Percentiles rank a stretch among this genome's conserved stretches.
Conservation (phyloP, 2,113 vertebrate species). For the Phalacrocorax carbo region DNA sequence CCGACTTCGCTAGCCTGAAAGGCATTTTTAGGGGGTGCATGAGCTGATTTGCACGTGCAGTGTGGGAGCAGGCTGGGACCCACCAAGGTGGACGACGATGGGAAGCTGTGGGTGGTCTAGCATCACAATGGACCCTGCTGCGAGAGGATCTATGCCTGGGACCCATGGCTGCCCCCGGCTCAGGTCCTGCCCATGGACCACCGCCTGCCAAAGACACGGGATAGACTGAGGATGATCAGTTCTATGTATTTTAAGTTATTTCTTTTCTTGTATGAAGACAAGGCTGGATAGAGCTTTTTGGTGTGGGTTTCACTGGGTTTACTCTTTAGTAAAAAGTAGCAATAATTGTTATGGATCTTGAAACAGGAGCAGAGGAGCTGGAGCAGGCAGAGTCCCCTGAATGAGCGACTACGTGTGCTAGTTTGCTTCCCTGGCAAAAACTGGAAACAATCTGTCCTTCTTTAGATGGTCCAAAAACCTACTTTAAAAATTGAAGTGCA, state of each 20-base stretch:
- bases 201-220: neutral
- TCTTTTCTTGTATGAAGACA: neutral
- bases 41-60: accelerated
- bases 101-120: neutral
- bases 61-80: neutral
- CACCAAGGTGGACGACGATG: accelerated
- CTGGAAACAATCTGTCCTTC: constrained; percentile 26
- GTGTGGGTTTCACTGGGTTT: neutral
- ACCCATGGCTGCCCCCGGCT: neutral
- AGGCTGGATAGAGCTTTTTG: neutral
- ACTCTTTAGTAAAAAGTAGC: neutral
- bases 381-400: neutral
- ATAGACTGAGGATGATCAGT: neutral
- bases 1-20: neutral
- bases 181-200: neutral
- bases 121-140: neutral
- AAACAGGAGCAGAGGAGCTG: neutral
- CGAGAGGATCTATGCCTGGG: neutral
- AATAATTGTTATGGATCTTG: neutral
- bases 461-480: neutral
- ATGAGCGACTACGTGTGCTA: neutral
- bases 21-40: neutral
- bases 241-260: neutral
- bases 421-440: constrained; percentile 12
- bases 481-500: neutral